Evolutionary conservation across 2,888 invertebrate species (phyloP), one percentile per base, ranked within the genome.

Genomic region (Gastracanthus pulcherrimus): DNA sequence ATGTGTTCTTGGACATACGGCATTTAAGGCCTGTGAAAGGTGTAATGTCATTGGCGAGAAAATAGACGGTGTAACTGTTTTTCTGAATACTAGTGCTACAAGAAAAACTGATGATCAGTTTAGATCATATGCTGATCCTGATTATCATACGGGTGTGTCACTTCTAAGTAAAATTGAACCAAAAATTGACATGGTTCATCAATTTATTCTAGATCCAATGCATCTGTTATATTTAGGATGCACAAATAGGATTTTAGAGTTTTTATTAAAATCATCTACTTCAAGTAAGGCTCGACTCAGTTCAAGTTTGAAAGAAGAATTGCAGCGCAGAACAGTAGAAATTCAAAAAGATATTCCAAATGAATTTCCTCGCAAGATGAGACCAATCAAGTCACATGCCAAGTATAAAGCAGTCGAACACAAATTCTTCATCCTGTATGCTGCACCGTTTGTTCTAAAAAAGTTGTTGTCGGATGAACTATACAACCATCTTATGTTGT

Each of bases 401-500:
- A 78, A 80, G 3, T 81, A 79, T 67, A 85, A 84, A 71, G 84
- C 84, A 7, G 82, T 82, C 29, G 84, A 84, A 62, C 71, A 77
- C 6, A 64, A 79, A 26, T 83, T 83, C 51, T 83, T 84, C 58
- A 23, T 75, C 9, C 70, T 83, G 1, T 84, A 88, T 66, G 82
- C 83, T 36, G 88, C 86, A 26, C 84, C 86, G 13, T 75, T 87
- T 38, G 84, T 87, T 11, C 58, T 83, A 2, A 84, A 82, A 72
- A 82, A 76, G 41, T 31, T 82, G 41, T 29, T 84, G 4, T 11
- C 23, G 0, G 45, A 70, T 1, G 60, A 80, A 16, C 13, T 84
- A n/a, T 83, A 83, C 38, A 69, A 74, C 2, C 76, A 83, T 41
- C 80, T 85, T 60, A 38, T 83, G 48, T 26, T 83, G 3, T 72